These are phyloP conservation scores for Ceratoteleas bidentatus DNA, from an alignment of 1,140 invertebrate species.

Conservation along the genomic window DNA sequence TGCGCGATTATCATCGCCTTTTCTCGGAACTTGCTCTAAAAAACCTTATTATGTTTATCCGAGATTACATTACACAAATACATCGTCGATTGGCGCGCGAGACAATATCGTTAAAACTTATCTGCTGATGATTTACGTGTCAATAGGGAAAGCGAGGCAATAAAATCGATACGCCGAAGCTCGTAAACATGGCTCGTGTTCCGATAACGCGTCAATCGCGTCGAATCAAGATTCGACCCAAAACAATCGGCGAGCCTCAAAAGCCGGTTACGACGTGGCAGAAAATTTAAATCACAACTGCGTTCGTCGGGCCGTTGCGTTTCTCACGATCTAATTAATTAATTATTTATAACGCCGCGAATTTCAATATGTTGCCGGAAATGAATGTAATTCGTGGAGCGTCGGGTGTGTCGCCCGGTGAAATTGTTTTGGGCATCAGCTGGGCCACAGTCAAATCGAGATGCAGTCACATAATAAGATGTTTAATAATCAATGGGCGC, in stretches of 20 bases:
- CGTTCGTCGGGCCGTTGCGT: neutral
- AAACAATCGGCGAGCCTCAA: neutral
- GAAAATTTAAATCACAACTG: slow-evolving; percentile 17
- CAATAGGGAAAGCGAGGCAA: slow-evolving; percentile 10
- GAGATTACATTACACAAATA: slow-evolving; percentile 34
- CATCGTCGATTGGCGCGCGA: slow-evolving; percentile 13
- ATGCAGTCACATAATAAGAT: slow-evolving; percentile 73
- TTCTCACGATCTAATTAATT: slow-evolving; percentile 60
- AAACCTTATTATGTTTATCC: slow-evolving; percentile 32
- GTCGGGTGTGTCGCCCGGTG: slow-evolving; percentile 10
- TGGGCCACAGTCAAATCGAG: slow-evolving; percentile 47
- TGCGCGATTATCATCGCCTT: slow-evolving; percentile 5
- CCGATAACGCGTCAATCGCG: neutral
- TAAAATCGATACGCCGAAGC: slow-evolving; percentile 7
- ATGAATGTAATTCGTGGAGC: slow-evolving; percentile 48
- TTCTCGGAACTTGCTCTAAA: slow-evolving; percentile 30
- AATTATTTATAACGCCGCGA: slow-evolving; percentile 46
- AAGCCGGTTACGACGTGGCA: neutral
- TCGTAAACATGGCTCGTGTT: neutral
- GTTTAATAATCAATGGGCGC: slow-evolving; percentile 80
- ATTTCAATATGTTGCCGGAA: slow-evolving; percentile 40
- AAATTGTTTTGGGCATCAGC: slow-evolving; percentile 30
- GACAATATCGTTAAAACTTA: slow-evolving; percentile 24
- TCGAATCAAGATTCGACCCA: neutral
- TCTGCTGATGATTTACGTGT: slow-evolving; percentile 25